Evolutionary conservation across 2,797 vertebrate species (phyloP).

Genomic region (Tenualosa thibaudeaui): DNA sequence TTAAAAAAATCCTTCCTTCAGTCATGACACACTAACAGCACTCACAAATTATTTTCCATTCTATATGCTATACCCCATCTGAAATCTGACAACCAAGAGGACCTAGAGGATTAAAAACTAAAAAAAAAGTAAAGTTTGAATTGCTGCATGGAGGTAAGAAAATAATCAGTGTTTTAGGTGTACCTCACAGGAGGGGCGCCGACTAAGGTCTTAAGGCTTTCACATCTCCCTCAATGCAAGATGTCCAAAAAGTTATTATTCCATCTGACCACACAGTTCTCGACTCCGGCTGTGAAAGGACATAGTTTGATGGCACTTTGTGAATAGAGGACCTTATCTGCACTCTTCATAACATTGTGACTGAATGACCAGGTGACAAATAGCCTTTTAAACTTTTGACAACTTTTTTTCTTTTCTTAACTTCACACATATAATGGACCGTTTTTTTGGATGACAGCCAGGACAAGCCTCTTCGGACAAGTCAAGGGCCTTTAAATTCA

Average conservation of each 20-base stretch:
- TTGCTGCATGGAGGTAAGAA: background rate
- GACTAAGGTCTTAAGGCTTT: background rate
- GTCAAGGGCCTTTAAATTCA: background rate
- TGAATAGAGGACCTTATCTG: background rate
- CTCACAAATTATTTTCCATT: too few relatives aligned
- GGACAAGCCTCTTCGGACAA: background rate
- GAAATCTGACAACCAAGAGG: background rate
- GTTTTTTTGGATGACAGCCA: background rate
- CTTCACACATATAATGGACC: background rate
- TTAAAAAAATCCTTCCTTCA: too few relatives aligned
- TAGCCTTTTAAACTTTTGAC: background rate
- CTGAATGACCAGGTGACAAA: background rate
- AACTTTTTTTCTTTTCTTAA: background rate
- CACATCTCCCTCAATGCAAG: background rate
- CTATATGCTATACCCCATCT: background rate
- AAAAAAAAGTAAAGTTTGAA: background rate
- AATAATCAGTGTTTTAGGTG: too few relatives aligned
- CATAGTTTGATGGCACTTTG: background rate
- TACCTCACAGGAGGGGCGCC: background rate
- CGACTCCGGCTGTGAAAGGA: background rate
- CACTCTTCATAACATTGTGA: background rate
- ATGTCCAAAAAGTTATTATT: background rate
- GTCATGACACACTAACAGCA: too few relatives aligned
- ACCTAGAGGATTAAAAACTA: background rate
- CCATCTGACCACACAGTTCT: background rate